phyloP scores from a whole-genome alignment of 2,888 invertebrate species.

The Xylota segnis region DNA sequence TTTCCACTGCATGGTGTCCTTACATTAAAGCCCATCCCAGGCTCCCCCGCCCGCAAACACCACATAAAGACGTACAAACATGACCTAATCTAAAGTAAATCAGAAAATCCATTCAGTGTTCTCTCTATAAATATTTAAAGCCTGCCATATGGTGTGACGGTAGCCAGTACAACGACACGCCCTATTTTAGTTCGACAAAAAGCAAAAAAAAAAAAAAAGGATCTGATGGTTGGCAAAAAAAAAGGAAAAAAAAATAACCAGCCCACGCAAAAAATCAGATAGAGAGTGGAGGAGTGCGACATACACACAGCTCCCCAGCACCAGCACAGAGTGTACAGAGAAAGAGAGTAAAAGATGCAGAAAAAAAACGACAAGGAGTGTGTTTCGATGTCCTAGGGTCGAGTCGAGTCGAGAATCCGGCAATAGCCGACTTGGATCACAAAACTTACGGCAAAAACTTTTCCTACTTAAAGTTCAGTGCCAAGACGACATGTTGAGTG shows the following conservation, averaged over 20 bases:
- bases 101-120: conserved; percentile 73
- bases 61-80: conserved; percentile 72
- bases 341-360: neutral
- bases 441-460: conserved; percentile 47
- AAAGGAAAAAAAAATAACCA: neutral
- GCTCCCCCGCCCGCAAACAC: neutral
- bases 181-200: conserved; percentile 66
- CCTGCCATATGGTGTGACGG: conserved; percentile 67
- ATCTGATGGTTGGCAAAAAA: conserved; percentile 33
- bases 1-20: conserved; percentile 10
- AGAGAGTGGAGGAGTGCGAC: conserved; percentile 4
- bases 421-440: conserved; percentile 56
- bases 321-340: neutral
- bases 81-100: conserved; percentile 77
- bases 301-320: no score
- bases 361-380: conserved; percentile 30
- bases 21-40: conserved; percentile 32
- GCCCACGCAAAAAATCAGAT: conserved; percentile 24
- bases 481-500: conserved; percentile 40
- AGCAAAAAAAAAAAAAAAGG: conserved; percentile 62
- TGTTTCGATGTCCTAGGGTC: conserved; percentile 47
- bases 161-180: conserved; percentile 71
- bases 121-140: conserved; percentile 75
- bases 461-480: conserved; percentile 67
- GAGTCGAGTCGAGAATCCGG: conserved; percentile 64